phyloP scores from a whole-genome alignment of 1,140 invertebrate genomes.

The Sarcophaga bullata region DNA sequence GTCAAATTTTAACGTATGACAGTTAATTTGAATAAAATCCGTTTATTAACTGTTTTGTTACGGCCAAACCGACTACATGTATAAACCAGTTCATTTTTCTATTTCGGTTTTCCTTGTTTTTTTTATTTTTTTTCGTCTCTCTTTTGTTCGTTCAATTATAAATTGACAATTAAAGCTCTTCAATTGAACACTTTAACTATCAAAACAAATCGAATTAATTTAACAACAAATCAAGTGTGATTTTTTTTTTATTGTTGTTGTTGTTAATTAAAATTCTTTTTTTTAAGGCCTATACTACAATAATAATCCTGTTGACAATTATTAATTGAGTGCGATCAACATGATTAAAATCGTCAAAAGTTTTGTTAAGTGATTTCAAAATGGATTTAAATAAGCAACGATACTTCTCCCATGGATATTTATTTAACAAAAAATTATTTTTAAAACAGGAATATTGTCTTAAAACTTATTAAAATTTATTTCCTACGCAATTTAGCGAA shows the following conservation, averaged over 20 bases:
- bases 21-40: not conserved
- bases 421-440: not conserved
- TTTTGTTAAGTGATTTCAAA: too few relatives aligned
- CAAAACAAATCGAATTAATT: not conserved
- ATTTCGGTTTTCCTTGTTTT: not conserved
- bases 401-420: not conserved
- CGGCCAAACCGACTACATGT: too few relatives aligned
- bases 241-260: not conserved
- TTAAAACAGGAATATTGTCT: too few relatives aligned
- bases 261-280: not conserved
- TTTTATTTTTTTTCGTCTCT: not conserved
- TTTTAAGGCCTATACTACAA: not conserved
- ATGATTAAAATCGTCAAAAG: not conserved
- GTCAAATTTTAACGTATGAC: not conserved
- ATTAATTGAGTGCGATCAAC: not conserved
- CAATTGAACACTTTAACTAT: not conserved
- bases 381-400: too few relatives aligned
- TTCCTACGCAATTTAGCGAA: too few relatives aligned
- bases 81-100: not conserved
- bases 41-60: too few relatives aligned
- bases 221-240: not conserved
- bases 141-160: not conserved
- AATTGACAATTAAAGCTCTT: slow-evolving; percentile 23
- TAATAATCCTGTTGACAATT: slow-evolving; percentile 11
- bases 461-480: too few relatives aligned